Percentiles rank a stretch among this genome's conserved stretches.
These are phyloP conservation scores for Eupithecia vulgata DNA, from an alignment of 2,888 invertebrate genomes.

Conservation along the genomic window DNA sequence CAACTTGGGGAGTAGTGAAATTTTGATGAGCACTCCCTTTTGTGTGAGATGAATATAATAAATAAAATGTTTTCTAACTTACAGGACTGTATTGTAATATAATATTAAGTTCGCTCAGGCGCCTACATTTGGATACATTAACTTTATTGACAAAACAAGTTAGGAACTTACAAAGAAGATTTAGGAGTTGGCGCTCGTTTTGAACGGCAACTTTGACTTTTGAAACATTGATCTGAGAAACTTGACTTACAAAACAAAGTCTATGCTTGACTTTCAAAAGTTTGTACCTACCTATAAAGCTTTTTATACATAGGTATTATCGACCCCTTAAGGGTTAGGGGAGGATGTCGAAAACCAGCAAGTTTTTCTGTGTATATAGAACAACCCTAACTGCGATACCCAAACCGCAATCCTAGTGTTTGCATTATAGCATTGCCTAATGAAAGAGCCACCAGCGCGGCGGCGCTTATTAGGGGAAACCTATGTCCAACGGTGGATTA, in stretches of 20 bases:
- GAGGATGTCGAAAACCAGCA: too few species aligned
- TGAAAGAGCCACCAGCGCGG: too few species aligned
- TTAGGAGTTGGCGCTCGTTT: slow-evolving; percentile 1
- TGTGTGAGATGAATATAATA: slow-evolving; percentile 23
- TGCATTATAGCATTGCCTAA: neutral
- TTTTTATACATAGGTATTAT: neutral
- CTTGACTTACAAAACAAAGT: neutral
- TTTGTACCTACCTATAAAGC: neutral
- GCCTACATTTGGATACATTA: neutral
- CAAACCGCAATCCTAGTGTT: neutral
- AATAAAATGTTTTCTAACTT: slow-evolving; percentile 1
- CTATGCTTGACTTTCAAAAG: neutral
- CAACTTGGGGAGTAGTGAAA: slow-evolving; percentile 10
- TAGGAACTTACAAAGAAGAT: slow-evolving; percentile 1
- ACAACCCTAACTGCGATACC: too few species aligned
- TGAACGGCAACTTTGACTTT: neutral
- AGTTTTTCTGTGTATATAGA: too few species aligned
- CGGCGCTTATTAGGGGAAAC: neutral
- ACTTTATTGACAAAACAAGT: neutral
- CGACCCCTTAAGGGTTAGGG: too few species aligned
- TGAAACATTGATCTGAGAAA: neutral
- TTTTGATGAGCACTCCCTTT: slow-evolving; percentile 20
- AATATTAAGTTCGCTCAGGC: slow-evolving; percentile 4
- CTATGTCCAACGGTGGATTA: neutral
- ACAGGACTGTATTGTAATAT: neutral